These are phyloP conservation scores for Chelmon rostratus DNA, from an alignment of 2,797 vertebrate genomes.

Conservation along the genomic window DNA sequence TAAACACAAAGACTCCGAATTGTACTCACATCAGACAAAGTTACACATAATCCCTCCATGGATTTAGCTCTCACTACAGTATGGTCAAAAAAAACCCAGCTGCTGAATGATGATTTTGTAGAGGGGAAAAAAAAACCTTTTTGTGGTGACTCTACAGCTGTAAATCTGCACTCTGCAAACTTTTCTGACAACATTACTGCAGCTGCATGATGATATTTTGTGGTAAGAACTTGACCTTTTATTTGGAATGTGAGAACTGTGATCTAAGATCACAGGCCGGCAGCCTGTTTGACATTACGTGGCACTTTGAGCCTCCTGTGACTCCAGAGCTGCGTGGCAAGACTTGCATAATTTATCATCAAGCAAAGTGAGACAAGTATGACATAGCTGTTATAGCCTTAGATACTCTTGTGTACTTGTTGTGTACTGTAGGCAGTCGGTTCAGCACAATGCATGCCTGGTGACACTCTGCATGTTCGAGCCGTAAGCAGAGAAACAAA, in stretches of 20 bases:
- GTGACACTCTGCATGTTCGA: constrained; percentile 6
- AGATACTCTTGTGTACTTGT: constrained; percentile 23
- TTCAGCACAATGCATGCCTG: constrained; percentile 2
- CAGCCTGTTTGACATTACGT: constrained; percentile 69
- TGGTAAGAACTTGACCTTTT: constrained; percentile 61
- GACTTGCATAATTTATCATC: constrained; percentile 47
- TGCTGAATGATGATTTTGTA: neutral
- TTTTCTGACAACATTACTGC: constrained; percentile 8
- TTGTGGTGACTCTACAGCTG: neutral
- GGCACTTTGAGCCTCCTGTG: constrained; percentile 58
- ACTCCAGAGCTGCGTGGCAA: constrained; percentile 48
- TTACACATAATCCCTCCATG: constrained; percentile 1
- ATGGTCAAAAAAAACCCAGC: neutral
- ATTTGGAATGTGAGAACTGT: constrained; percentile 55
- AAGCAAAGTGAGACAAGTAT: constrained; percentile 28
- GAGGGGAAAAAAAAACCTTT: neutral
- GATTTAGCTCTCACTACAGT: constrained; percentile 17
- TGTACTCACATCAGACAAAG: constrained; percentile 21
- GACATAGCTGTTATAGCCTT: neutral
- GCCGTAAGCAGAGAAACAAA: constrained; percentile 23
- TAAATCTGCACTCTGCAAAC: constrained; percentile 10
- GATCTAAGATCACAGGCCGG: constrained; percentile 51
- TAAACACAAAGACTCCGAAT: constrained; percentile 14
- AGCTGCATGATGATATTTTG: constrained; percentile 20
- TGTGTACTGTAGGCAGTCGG: neutral